phyloP scores from a whole-genome alignment of 2,888 invertebrate species.

The Troglohyphantes excavatus region DNA sequence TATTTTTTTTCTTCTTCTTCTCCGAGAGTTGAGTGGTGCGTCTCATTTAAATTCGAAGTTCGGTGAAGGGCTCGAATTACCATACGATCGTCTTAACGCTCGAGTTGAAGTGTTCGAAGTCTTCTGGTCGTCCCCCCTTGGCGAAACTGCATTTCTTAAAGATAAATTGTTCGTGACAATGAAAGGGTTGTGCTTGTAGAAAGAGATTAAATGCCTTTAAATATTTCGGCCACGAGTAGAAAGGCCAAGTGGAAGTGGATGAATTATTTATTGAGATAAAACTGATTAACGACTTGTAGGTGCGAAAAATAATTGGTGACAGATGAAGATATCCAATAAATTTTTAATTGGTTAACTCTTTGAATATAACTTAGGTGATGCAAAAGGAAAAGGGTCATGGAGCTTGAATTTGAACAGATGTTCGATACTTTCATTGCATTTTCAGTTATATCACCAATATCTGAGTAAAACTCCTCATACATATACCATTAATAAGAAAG shows the following conservation, averaged over 20 bases:
- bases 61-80: neutral
- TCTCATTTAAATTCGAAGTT: conserved; percentile 14
- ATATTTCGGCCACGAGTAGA: neutral
- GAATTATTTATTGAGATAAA: neutral
- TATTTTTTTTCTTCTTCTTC: neutral
- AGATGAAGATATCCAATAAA: too few species aligned
- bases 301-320: too few species aligned
- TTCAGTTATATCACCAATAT: too few species aligned
- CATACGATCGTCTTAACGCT: neutral
- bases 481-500: too few species aligned
- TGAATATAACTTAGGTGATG: too few species aligned
- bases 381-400: too few species aligned
- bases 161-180: neutral
- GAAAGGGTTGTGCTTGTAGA: neutral
- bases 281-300: too few species aligned
- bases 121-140: too few species aligned
- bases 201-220: neutral
- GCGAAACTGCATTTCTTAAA: neutral
- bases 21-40: neutral
- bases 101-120: neutral
- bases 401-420: too few species aligned
- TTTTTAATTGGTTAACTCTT: too few species aligned
- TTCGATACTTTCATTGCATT: too few species aligned
- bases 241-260: neutral
- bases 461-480: too few species aligned